Evolutionary conservation across 2,888 invertebrate genomes (phyloP), one percentile per base, ranked within the genome.

Genomic region (Epirrhoe tristata): DNA sequence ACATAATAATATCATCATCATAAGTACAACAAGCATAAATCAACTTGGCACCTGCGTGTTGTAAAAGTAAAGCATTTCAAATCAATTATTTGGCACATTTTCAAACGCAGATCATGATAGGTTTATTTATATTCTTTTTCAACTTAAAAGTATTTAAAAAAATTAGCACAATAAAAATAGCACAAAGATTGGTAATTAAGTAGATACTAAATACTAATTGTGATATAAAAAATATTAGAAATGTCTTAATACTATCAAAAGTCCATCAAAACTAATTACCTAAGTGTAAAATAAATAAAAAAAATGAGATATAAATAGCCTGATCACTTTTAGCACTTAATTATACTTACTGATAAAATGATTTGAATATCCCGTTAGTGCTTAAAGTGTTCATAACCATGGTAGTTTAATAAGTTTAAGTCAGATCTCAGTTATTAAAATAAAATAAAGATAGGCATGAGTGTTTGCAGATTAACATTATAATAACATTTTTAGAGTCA

Each of bases 51-150:
- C n/a, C n/a, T n/a, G n/a, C n/a, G n/a, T n/a, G n/a, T n/a, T n/a
- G 24, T 24, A 24, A 2, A 24, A 24, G 24, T 24, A 34, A 57
- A 57, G 57, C 57, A 57, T 32, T 46, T 43, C 17, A 16, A 55
- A 55, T 43, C 43, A 36, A 17, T 24, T 55, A 39, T 17, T 57
- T 57, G 57, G 57, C 57, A 57, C 57, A 46, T 32, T 57, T 43
- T 7, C 12, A 43, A 56, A 43, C 56, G 46, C 24, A 31, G 24
- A 54, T 17, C 24, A 24, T 6, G n/a, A 7, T 36, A 24, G 1
- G 14, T 14, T 14, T 14, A 1, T 7, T 7, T 43, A 43, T 12
- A 10, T 51, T 24, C 1, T 5, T 24, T 50, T 24, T 4, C 50
- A 0, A 24, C 17, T 17, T 6, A 50, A 50, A 24, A 51, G 8